A percentile compares a stretch with the other conserved stretches of the same genome.
phyloP scores from a whole-genome alignment of 2,888 invertebrate species.

The Mayetiola destructor region DNA sequence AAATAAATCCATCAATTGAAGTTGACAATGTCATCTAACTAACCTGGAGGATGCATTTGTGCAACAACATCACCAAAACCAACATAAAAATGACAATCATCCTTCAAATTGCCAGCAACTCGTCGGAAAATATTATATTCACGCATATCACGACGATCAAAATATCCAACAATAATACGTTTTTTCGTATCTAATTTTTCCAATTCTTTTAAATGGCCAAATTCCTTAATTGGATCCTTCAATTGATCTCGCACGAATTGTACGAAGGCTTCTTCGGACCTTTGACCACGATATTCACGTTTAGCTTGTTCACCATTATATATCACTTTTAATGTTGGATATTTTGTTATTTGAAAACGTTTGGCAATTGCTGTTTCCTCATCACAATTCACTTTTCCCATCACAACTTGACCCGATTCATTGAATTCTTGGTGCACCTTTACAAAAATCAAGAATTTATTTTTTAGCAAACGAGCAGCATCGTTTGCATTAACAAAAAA shows the following conservation, averaged over 20 bases:
- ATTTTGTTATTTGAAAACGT: slow-evolving; percentile 92
- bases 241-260: slow-evolving; percentile 81
- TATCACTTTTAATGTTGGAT: slow-evolving; percentile 93
- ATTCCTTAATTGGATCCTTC: slow-evolving; percentile 70
- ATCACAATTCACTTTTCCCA: slow-evolving; percentile 97
- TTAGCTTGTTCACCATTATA: slow-evolving; percentile 82
- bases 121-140: slow-evolving; percentile 68
- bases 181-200: slow-evolving; percentile 62
- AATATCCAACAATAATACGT: slow-evolving; percentile 80
- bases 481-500: background rate
- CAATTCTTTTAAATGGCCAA: slow-evolving; percentile 55
- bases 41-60: slow-evolving; percentile 75
- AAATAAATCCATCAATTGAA: background rate
- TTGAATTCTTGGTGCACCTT: background rate
- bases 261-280: slow-evolving; percentile 81
- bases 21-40: too few species aligned
- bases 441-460: too few species aligned
- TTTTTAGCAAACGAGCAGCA: too few species aligned
- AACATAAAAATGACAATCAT: slow-evolving; percentile 89
- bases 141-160: slow-evolving; percentile 62
- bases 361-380: slow-evolving; percentile 73
- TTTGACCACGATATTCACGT: slow-evolving; percentile 76
- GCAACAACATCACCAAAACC: slow-evolving; percentile 73
- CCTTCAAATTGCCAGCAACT: slow-evolving; percentile 76
- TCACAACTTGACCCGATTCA: slow-evolving; percentile 68